Conservation (phyloP, 2,113 vertebrate genomes). For the Apistogramma diplotaenia region DNA sequence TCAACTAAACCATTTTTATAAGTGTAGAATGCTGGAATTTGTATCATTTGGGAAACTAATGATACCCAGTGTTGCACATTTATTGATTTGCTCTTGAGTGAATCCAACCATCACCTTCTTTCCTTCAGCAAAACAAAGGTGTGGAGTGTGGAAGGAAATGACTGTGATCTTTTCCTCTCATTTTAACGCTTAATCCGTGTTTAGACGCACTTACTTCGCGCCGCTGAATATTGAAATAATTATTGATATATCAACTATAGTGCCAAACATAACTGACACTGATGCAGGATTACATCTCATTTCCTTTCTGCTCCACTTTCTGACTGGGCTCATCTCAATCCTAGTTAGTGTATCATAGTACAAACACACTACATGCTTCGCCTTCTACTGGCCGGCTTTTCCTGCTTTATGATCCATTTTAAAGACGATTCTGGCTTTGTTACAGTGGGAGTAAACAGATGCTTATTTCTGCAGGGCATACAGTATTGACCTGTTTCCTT, state of each 20-base stretch:
- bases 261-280: neutral
- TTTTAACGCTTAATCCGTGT: neutral
- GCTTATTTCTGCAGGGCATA: conserved; percentile 10
- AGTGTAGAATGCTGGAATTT: neutral
- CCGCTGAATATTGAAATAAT: neutral
- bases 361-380: neutral
- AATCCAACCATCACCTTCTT: neutral
- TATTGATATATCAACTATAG: neutral
- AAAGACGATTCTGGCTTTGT: conserved; percentile 17
- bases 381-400: neutral
- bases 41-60: neutral
- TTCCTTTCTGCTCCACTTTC: neutral
- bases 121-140: neutral
- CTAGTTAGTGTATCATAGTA: neutral
- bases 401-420: conserved; percentile 2
- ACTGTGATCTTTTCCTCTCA: neutral
- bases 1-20: neutral
- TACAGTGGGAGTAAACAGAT: neutral
- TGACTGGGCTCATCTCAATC: neutral
- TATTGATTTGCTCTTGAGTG: conserved; percentile 4
- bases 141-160: neutral
- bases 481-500: conserved; percentile 13
- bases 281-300: neutral
- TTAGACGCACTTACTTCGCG: neutral
- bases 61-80: neutral